phyloP scores from a whole-genome alignment of 2,113 vertebrate genomes.

The Scomber colias region DNA sequence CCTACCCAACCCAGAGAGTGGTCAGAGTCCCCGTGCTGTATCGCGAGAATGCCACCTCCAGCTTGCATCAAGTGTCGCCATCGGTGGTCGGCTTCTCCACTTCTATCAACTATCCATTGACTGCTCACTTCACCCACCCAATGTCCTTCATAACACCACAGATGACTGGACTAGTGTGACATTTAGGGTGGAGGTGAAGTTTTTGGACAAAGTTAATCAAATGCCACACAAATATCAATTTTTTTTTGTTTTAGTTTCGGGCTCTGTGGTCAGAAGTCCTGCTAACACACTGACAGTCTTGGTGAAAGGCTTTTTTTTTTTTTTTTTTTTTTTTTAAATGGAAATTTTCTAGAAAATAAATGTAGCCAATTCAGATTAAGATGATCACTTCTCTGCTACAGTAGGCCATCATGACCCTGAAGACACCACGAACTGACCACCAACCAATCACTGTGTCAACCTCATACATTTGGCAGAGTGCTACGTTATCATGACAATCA shows the following conservation, averaged over 20 bases:
- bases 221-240: slow-evolving; percentile 24
- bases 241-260: slow-evolving; percentile 8
- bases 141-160: slow-evolving; percentile 88
- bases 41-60: slow-evolving; percentile 82
- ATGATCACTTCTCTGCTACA: neutral
- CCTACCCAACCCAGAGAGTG: slow-evolving; percentile 87
- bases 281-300: neutral
- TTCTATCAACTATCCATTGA: slow-evolving; percentile 86
- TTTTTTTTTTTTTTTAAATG: neutral
- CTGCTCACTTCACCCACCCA: slow-evolving; percentile 85
- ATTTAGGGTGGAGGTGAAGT: neutral
- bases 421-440: no score
- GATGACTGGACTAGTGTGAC: slow-evolving; percentile 91
- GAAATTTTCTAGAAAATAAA: slow-evolving; percentile 1
- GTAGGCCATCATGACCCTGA: neutral
- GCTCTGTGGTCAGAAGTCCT: neutral
- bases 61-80: slow-evolving; percentile 82
- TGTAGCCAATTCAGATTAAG: neutral
- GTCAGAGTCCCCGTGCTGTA: slow-evolving; percentile 91
- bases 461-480: no score
- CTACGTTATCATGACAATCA: neutral
- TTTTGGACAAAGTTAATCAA: slow-evolving; percentile 16
- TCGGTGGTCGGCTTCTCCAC: slow-evolving; percentile 85
- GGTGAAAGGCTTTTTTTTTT: no score
- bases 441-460: no score